phyloP scores from a whole-genome alignment of 2,797 vertebrate species.

The Crax fasciolata region DNA sequence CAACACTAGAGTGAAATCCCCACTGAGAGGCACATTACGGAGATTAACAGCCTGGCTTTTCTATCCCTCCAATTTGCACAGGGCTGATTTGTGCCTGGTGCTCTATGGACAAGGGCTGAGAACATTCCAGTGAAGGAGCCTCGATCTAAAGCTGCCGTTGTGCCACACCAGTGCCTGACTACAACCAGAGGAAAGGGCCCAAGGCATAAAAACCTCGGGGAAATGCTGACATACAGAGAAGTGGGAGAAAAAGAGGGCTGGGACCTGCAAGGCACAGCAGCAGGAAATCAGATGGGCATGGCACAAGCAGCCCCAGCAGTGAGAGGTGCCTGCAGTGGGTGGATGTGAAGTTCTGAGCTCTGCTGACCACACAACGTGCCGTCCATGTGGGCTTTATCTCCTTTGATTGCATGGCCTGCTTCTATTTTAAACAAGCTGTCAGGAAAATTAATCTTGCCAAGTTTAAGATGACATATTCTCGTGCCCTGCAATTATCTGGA shows the following conservation, averaged over 20 bases:
- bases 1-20: slow-evolving; percentile 59
- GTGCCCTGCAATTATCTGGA: neutral
- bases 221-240: neutral
- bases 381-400: neutral
- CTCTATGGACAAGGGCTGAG: neutral
- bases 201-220: neutral
- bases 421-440: slow-evolving; percentile 32
- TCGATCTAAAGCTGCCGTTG: neutral
- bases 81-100: neutral
- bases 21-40: slow-evolving; percentile 49
- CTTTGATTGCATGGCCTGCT: neutral
- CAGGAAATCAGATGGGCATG: neutral
- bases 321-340: too few species aligned
- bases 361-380: rapidly evolving
- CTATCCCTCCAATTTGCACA: neutral
- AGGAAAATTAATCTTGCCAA: neutral
- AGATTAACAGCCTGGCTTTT: slow-evolving; percentile 63
- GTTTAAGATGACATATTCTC: neutral
- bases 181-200: neutral
- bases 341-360: neutral
- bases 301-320: too few species aligned
- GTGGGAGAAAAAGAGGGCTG: neutral
- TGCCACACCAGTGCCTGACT: neutral
- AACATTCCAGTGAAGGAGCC: neutral
- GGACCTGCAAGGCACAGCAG: neutral